Conservation (phyloP, 2,113 vertebrate species). For the Ctenodactylus gundi region DNA sequence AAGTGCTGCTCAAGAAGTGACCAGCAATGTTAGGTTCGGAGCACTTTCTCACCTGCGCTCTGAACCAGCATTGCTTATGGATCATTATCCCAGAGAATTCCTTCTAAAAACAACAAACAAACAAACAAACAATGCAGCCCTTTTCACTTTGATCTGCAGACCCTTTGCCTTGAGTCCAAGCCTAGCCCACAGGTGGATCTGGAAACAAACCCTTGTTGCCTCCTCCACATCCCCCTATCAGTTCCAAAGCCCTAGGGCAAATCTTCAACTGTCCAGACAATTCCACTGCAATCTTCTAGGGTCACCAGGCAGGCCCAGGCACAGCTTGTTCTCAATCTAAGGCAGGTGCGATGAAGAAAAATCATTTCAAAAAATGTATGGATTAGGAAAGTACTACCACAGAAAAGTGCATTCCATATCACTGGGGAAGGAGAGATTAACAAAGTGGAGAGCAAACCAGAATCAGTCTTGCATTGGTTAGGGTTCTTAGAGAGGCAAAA, state of each 20-base stretch:
- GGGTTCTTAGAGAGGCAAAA: too few species aligned
- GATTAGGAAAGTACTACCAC: background rate
- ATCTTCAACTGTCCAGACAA: background rate
- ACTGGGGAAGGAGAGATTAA: background rate
- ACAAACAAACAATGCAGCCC: background rate
- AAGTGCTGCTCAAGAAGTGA: background rate
- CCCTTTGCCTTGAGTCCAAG: background rate
- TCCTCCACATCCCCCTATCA: background rate
- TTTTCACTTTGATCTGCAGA: background rate
- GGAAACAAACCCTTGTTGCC: background rate
- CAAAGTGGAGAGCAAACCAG: background rate
- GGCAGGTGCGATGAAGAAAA: background rate
- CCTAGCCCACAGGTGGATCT: background rate
- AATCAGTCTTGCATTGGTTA: too few species aligned
- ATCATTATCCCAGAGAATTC: background rate
- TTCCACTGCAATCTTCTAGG: background rate
- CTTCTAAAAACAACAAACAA: background rate
- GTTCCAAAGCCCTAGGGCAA: background rate
- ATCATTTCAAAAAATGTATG: background rate
- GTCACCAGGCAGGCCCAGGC: background rate
- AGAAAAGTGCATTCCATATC: background rate
- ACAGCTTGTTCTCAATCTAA: background rate
- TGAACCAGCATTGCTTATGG: background rate
- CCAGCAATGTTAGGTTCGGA: background rate
- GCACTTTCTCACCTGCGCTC: background rate